A percentile compares a stretch with the other conserved stretches of the same genome.
Evolutionary conservation across 2,113 vertebrate species (phyloP).

Genomic region (Pygathrix nemaeus): DNA sequence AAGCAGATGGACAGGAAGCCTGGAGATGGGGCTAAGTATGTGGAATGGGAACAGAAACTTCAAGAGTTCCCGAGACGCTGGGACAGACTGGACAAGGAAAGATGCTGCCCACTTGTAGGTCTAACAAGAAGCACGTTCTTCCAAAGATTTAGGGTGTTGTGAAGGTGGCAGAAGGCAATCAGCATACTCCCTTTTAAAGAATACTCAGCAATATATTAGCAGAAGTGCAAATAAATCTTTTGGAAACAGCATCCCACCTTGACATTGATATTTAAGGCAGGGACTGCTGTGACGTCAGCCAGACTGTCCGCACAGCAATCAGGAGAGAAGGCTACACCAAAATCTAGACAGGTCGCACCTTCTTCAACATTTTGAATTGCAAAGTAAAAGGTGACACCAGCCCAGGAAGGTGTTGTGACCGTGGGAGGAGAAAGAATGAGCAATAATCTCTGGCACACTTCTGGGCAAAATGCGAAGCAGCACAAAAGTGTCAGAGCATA

Average conservation of each 20-base stretch:
- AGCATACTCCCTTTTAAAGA: background rate
- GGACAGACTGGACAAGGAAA: background rate
- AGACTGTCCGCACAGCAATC: background rate
- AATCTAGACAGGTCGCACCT: background rate
- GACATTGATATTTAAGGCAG: background rate
- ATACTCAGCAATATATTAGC: background rate
- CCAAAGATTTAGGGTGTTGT: background rate
- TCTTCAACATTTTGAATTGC: background rate
- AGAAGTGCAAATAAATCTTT: background rate
- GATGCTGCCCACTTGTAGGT: too few species aligned
- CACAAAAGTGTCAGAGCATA: fast-evolving
- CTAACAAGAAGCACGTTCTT: background rate
- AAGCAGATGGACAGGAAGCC: background rate
- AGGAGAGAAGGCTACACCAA: background rate
- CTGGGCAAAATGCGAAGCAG: background rate
- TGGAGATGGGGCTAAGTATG: background rate
- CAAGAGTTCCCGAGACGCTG: background rate
- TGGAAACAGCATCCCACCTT: background rate
- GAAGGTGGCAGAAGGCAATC: background rate
- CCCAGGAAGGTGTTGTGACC: background rate
- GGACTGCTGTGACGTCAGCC: background rate
- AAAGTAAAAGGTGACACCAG: background rate
- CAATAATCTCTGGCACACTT: background rate
- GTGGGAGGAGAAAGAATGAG: background rate
- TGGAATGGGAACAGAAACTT: background rate